Evolutionary conservation across 2,888 invertebrate species (phyloP).

Genomic region (Linyphia triangularis): DNA sequence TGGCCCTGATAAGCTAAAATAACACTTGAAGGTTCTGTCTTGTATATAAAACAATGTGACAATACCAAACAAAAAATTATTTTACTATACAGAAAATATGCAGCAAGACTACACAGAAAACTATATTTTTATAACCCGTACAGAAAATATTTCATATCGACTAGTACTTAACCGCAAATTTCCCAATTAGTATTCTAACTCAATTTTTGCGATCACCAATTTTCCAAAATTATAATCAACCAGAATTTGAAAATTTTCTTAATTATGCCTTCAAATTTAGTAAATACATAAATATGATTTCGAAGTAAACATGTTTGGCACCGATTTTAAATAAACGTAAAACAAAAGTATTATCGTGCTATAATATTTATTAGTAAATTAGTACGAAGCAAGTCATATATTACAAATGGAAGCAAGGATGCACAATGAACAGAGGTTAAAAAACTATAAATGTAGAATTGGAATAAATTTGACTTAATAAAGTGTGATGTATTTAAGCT

Average conservation of each 20-base stretch:
- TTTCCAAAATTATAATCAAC: neutral
- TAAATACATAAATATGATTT: neutral
- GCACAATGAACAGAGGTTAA: no score
- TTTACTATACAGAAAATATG: constrained; percentile 42
- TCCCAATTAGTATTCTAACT: neutral
- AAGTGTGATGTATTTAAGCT: constrained; percentile 39
- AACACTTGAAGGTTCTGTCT: neutral
- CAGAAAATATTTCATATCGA: constrained; percentile 37
- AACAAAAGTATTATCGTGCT: no score
- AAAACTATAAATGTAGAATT: neutral
- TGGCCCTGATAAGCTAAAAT: constrained; percentile 29
- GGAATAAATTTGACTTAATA: constrained; percentile 10
- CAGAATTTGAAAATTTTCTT: neutral
- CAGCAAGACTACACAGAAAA: constrained; percentile 44
- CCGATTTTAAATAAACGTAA: neutral
- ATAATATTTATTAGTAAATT: no score
- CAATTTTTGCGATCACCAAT: no score
- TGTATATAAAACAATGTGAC: constrained; percentile 19
- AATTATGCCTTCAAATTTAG: no score
- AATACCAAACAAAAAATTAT: constrained; percentile 22
- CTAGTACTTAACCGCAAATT: constrained; percentile 4
- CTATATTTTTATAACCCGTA: constrained; percentile 56
- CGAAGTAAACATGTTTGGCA: neutral
- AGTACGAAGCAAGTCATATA: no score
- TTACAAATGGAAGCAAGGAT: no score